Percentiles rank a stretch among this genome's conserved stretches.
Evolutionary conservation across 2,113 vertebrate species (phyloP).

Genomic region (Rhombomys opimus): DNA sequence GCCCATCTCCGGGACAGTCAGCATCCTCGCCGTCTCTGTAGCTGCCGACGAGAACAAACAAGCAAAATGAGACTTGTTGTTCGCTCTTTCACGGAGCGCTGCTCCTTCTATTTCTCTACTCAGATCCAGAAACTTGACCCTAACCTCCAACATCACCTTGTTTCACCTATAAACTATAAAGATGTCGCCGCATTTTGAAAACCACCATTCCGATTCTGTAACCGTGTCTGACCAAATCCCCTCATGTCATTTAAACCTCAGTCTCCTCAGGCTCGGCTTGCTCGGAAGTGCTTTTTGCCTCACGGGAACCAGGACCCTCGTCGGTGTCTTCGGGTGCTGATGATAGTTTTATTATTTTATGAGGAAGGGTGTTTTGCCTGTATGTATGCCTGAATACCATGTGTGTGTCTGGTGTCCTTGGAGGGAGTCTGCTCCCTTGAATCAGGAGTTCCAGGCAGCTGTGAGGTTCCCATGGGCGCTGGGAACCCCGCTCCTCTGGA

Average conservation of each 20-base stretch:
- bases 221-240: background rate
- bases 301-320: background rate
- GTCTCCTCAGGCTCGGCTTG: background rate
- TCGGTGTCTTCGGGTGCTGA: background rate
- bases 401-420: background rate
- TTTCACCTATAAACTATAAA: constrained; percentile 55
- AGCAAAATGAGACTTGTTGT: constrained; percentile 45
- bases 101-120: constrained; percentile 56
- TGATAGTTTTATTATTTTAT: background rate
- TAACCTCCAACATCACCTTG: background rate
- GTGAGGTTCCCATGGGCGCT: background rate
- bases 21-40: constrained; percentile 68
- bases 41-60: constrained; percentile 68
- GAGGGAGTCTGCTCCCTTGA: background rate
- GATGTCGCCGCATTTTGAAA: background rate
- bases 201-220: background rate
- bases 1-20: constrained; percentile 75
- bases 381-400: background rate
- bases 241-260: background rate
- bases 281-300: constrained; percentile 27
- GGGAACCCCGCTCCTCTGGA: background rate
- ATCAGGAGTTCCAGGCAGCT: background rate
- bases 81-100: constrained; percentile 38
- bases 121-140: constrained; percentile 55
- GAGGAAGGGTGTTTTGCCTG: background rate